Conservation (phyloP, 2,797 vertebrate species). For the Enteromius anoplus region DNA sequence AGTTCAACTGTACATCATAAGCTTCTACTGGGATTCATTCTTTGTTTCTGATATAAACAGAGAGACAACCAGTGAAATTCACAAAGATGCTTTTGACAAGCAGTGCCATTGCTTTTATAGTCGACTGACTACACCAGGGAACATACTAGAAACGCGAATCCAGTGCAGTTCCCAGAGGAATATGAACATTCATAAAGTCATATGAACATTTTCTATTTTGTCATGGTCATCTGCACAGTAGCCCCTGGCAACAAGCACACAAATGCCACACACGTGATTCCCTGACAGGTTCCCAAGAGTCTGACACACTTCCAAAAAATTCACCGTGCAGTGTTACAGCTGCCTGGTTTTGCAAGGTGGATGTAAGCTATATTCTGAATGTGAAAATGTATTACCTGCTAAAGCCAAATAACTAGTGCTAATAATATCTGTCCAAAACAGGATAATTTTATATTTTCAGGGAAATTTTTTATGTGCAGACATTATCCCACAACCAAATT, state of each 20-base stretch:
- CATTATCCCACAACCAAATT: background rate
- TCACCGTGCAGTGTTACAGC: conserved; percentile 14
- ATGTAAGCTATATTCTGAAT: background rate
- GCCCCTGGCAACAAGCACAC: conserved; percentile 19
- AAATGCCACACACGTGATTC: conserved; percentile 27
- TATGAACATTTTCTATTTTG: conserved; percentile 12
- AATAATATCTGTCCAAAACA: background rate
- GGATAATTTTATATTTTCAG: background rate
- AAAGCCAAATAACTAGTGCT: background rate
- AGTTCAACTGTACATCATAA: background rate
- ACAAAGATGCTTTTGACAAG: conserved; percentile 9
- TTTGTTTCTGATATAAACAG: conserved; percentile 8
- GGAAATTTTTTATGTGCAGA: background rate
- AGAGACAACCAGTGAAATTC: background rate
- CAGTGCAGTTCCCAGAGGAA: conserved; percentile 8
- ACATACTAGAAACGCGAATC: background rate
- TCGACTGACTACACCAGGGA: conserved; percentile 6
- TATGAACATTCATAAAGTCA: conserved; percentile 17
- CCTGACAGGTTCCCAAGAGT: conserved; percentile 33
- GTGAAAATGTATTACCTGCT: background rate
- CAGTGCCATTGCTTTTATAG: conserved; percentile 11
- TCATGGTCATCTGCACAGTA: background rate
- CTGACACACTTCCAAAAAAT: conserved; percentile 34
- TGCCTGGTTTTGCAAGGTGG: background rate
- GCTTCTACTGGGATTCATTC: background rate